Evolutionary conservation across 2,888 invertebrate species (phyloP).

Genomic region (Lasiommata megera): DNA sequence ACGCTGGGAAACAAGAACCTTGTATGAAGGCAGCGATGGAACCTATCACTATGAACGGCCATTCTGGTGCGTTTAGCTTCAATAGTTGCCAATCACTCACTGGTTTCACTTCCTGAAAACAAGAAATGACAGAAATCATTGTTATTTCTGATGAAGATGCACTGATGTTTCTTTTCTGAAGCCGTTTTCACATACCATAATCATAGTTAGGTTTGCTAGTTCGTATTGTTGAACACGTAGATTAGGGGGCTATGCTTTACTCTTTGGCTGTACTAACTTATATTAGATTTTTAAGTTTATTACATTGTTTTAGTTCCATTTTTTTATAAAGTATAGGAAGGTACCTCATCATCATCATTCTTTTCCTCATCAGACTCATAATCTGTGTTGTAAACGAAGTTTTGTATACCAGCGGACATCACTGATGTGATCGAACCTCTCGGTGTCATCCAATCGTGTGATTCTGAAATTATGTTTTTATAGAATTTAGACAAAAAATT

Average conservation of each 20-base stretch:
- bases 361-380: slow-evolving; percentile 55
- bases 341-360: slow-evolving; percentile 57
- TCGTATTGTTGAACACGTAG: no score
- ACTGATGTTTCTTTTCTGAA: no score
- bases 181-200: no score
- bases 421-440: slow-evolving; percentile 69
- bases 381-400: slow-evolving; percentile 63
- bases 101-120: slow-evolving; percentile 49
- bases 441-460: slow-evolving; percentile 73
- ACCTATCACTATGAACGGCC: slow-evolving; percentile 82
- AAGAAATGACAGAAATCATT: slow-evolving; percentile 6
- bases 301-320: no score
- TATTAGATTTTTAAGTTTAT: no score
- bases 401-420: slow-evolving; percentile 64
- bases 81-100: slow-evolving; percentile 77
- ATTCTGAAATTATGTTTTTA: slow-evolving; percentile 45
- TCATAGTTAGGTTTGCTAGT: no score
- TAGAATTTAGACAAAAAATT: no score
- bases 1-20: slow-evolving; percentile 84
- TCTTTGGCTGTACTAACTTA: no score
- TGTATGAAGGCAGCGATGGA: slow-evolving; percentile 83
- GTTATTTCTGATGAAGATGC: no score
- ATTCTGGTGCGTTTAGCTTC: slow-evolving; percentile 83
- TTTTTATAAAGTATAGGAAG: background rate
- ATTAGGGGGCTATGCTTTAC: no score